Evolutionary conservation across 2,888 invertebrate species (phyloP), one percentile per base, ranked within the genome.

Genomic region (Copidosoma aretas): DNA sequence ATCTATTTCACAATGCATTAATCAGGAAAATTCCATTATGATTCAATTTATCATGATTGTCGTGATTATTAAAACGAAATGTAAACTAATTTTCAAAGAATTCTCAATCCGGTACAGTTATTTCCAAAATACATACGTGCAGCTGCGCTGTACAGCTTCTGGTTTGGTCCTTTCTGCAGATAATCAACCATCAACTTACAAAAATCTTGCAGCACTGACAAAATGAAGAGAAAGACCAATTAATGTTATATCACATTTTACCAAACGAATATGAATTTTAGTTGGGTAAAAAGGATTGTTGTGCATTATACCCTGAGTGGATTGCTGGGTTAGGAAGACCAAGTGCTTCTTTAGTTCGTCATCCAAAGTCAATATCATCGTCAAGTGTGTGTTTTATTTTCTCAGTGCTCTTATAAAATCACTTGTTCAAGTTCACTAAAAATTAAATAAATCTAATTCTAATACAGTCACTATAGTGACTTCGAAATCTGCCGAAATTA

Each of bases 151-250:
- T 89, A 90, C 67, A 89, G 85, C 80, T 89, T 90, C 17, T 84
- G 77, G 81, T 91, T 90, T 22, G 87, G 85, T 19, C 91, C 91
- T 84, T 90, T 91, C 70, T 87, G 87, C 39, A 91, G 77, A 80
- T 88, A 91, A 77, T 91, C 90, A 70, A 89, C 83, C 1, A 89
- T 86, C 64, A 91, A 81, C 81, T 90, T 91, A 80, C 91, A 91
- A 78, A 91, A 91, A 81, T 91, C 90, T 68, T 89, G 88, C 22
- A 91, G 79, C 73, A 91, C 91, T 91, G 84, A 64, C 76, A 71
- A 74, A 75, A 72, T 59, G 58, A 68, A 67, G 39, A 10, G 63
- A 32, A 68, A 64, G 52, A 68, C n/a, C n/a, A 61, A 60, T 51
- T 64, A 61, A 58, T 63, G 52, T 43, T 59, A 43, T 10, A 12